Conservation (phyloP, 2,113 vertebrate genomes). For the Suncus etruscus region DNA sequence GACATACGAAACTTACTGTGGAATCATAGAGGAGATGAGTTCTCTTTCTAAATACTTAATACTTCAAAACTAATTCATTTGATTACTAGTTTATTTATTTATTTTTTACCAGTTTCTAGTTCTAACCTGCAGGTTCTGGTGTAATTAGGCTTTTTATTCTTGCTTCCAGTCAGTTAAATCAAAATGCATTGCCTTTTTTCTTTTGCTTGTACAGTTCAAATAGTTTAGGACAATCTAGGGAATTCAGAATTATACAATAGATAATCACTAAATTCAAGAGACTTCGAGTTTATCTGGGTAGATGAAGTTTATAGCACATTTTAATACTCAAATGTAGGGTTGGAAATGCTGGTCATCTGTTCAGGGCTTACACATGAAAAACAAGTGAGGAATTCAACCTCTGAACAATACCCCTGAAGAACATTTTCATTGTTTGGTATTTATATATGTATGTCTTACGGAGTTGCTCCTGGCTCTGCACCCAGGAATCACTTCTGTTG, state of each 20-base stretch:
- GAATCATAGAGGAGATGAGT: not conserved
- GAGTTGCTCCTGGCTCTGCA: too few species aligned
- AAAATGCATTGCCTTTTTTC: not conserved
- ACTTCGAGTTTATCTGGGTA: not conserved
- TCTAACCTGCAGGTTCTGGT: not conserved
- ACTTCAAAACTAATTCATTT: slow-evolving; percentile 9
- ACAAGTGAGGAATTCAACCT: too few species aligned
- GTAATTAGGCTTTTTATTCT: not conserved
- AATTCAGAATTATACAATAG: slow-evolving; percentile 30
- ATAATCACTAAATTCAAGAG: slow-evolving; percentile 6
- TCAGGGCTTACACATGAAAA: too few species aligned
- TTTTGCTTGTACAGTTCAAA: not conserved
- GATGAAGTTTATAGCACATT: not conserved
- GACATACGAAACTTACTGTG: not conserved
- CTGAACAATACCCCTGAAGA: too few species aligned
- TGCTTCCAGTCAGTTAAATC: slow-evolving; percentile 11
- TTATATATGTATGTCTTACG: slow-evolving; percentile 28
- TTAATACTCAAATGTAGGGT: not conserved
- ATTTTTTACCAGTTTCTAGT: slow-evolving; percentile 8
- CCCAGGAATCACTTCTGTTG: too few species aligned
- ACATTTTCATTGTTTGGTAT: not conserved
- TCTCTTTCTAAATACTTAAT: slow-evolving; percentile 30
- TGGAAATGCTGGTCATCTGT: too few species aligned
- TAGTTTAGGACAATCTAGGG: not conserved
- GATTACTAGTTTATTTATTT: not conserved